phyloP scores from a whole-genome alignment of 2,888 invertebrate genomes.

The Cantharis lateralis region DNA sequence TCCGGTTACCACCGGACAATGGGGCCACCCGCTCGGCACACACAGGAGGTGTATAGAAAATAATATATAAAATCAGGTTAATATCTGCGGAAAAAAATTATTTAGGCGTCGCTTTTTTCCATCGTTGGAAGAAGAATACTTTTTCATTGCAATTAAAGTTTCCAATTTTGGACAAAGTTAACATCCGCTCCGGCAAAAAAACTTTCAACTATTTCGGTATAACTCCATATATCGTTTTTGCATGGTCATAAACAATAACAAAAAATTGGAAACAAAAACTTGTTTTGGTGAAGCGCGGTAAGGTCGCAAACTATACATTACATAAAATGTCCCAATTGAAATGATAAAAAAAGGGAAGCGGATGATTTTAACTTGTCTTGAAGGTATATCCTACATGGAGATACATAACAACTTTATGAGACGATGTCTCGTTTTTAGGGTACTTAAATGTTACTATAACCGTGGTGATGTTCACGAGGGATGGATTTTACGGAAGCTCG shows the following conservation, averaged over 20 bases:
- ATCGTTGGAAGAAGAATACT: background rate
- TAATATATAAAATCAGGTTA: background rate
- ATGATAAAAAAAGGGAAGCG: background rate
- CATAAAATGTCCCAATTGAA: background rate
- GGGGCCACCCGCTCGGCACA: slow-evolving; percentile 39
- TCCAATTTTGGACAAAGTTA: background rate
- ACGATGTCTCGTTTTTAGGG: slow-evolving; percentile 26
- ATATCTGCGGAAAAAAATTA: background rate
- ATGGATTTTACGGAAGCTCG: slow-evolving; percentile 27
- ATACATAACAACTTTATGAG: slow-evolving; percentile 29
- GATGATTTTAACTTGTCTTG: background rate
- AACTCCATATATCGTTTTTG: background rate
- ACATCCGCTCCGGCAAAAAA: background rate
- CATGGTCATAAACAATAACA: background rate
- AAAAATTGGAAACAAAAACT: slow-evolving; percentile 5
- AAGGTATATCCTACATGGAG: background rate
- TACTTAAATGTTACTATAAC: slow-evolving; percentile 25
- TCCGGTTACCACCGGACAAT: slow-evolving; percentile 43
- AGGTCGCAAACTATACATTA: slow-evolving; percentile 5
- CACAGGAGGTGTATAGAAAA: background rate
- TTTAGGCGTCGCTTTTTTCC: background rate
- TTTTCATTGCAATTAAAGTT: background rate
- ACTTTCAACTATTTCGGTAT: background rate
- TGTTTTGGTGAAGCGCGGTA: slow-evolving; percentile 4
- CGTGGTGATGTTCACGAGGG: slow-evolving; percentile 17